These are phyloP conservation scores for Drosophila tanythrix DNA, from an alignment of 2,888 invertebrate species.

Conservation along the genomic window DNA sequence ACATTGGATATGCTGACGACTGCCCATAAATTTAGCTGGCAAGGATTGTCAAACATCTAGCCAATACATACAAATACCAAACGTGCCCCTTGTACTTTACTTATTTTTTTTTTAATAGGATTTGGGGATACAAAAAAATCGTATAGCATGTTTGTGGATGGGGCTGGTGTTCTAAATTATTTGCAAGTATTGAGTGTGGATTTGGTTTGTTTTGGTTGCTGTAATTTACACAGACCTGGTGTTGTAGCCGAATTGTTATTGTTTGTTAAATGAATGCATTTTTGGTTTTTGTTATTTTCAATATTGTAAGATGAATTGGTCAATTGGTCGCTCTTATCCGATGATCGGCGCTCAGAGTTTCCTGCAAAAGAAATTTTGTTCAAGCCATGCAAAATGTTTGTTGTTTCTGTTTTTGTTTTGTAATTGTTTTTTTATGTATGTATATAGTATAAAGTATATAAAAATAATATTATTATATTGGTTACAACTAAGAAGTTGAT, in stretches of 20 bases:
- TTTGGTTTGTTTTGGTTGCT: conserved; percentile 55
- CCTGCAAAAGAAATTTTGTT: conserved; percentile 85
- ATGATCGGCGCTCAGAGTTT: conserved; percentile 85
- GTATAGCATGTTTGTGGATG: conserved; percentile 4
- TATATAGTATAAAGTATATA: conserved; percentile 18
- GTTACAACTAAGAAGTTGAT: conserved; percentile 19
- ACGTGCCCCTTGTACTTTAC: conserved; percentile 31
- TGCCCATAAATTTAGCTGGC: neutral
- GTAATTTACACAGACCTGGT: conserved; percentile 85
- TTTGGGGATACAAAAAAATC: conserved; percentile 8
- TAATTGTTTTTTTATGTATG: conserved; percentile 16
- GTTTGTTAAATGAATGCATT: conserved; percentile 85
- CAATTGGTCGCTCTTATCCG: conserved; percentile 85
- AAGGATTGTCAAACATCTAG: conserved; percentile 1
- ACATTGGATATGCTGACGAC: conserved; percentile 9
- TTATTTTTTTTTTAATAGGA: neutral
- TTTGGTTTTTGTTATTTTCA: conserved; percentile 84
- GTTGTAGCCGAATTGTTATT: conserved; percentile 85
- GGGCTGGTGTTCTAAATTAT: conserved; percentile 42
- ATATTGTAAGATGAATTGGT: conserved; percentile 84
- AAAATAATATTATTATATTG: conserved; percentile 25
- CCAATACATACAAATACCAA: conserved; percentile 16
- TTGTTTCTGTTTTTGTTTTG: conserved; percentile 31
- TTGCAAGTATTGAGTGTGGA: conserved; percentile 31
- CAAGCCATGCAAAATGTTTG: conserved; percentile 84